phyloP scores from a whole-genome alignment of 2,888 invertebrate genomes.

The Eretmocerus hayati region DNA sequence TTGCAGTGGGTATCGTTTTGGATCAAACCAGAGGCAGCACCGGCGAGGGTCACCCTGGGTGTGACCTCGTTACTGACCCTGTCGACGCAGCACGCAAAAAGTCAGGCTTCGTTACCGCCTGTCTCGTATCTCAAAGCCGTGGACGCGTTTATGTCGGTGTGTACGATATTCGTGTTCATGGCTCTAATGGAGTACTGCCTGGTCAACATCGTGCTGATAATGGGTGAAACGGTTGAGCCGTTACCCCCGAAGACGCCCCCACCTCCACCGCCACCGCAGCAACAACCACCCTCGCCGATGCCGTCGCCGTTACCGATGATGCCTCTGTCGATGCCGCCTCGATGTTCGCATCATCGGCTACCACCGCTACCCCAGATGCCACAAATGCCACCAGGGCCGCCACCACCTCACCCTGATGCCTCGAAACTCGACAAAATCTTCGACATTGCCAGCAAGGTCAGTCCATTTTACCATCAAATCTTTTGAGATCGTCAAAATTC shows the following conservation, averaged over 20 bases:
- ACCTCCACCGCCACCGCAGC: conserved; percentile 54
- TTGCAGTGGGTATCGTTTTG: conserved; percentile 87
- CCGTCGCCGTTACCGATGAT: conserved; percentile 48
- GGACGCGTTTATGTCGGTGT: conserved; percentile 88
- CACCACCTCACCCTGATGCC: conserved; percentile 50
- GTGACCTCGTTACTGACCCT: conserved; percentile 83
- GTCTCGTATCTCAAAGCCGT: conserved; percentile 91
- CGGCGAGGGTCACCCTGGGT: conserved; percentile 85
- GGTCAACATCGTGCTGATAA: conserved; percentile 68
- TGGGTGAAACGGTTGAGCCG: conserved; percentile 59
- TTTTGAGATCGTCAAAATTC: no score
- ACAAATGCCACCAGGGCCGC: conserved; percentile 52
- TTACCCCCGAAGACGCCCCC: conserved; percentile 50
- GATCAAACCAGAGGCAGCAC: conserved; percentile 92
- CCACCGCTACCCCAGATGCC: conserved; percentile 48
- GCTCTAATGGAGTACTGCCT: conserved; percentile 89
- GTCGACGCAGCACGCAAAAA: conserved; percentile 89
- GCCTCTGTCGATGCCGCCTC: conserved; percentile 49
- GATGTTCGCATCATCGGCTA: no score
- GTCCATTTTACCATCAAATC: no score
- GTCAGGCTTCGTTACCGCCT: conserved; percentile 85
- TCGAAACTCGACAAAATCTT: conserved; percentile 52
- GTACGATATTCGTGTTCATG: conserved; percentile 90
- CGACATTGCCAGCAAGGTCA: conserved; percentile 50
- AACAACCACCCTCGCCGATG: no score